Conservation (phyloP, 2,113 vertebrate species). For the Regulus satrapa region DNA sequence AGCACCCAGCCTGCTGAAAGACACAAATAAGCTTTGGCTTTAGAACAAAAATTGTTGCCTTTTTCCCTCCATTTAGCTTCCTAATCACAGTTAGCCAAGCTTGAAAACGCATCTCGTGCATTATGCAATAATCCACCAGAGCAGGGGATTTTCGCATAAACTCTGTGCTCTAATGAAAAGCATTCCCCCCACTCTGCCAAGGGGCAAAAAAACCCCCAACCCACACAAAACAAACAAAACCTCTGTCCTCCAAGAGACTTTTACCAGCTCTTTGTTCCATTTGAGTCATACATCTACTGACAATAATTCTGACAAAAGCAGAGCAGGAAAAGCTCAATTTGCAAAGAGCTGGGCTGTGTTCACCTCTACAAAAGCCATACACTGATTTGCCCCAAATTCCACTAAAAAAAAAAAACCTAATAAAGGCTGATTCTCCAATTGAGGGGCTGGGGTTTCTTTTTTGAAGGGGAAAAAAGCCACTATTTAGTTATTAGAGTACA, state of each 20-base stretch:
- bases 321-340: background rate
- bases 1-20: background rate
- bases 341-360: background rate
- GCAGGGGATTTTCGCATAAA: background rate
- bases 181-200: background rate
- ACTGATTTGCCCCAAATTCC: background rate
- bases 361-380: background rate
- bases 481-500: background rate
- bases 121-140: slow-evolving; percentile 39
- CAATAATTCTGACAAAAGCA: background rate
- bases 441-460: background rate
- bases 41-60: slow-evolving; percentile 9
- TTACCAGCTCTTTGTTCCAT: slow-evolving; percentile 8
- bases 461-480: background rate
- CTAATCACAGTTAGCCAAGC: slow-evolving; percentile 35
- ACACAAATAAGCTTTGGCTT: background rate
- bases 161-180: background rate
- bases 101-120: slow-evolving; percentile 22
- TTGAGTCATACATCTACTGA: background rate
- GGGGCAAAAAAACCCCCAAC: background rate
- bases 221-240: slow-evolving; percentile 10
- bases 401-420: background rate
- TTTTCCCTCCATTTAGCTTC: slow-evolving; percentile 10
- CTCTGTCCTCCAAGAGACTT: background rate
- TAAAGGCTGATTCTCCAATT: background rate